A percentile compares a stretch with the other conserved stretches of the same genome.
Evolutionary conservation across 2,113 vertebrate genomes (phyloP).

Genomic region (Cinclus cinclus): DNA sequence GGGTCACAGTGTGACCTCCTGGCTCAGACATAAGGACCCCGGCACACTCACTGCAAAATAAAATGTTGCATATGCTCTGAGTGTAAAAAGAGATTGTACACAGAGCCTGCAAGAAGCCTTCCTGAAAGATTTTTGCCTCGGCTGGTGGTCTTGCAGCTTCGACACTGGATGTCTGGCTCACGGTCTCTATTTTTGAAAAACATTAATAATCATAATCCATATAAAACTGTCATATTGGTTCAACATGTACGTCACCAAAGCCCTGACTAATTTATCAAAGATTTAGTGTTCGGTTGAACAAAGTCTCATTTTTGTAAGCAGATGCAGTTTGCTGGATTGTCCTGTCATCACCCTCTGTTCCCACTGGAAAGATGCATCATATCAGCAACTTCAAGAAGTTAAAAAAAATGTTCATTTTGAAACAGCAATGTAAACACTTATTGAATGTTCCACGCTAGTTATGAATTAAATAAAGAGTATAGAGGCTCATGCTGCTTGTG

Average conservation of each 20-base stretch:
- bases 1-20: background rate
- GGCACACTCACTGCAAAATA: constrained; percentile 42
- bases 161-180: constrained; percentile 64
- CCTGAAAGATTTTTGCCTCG: constrained; percentile 34
- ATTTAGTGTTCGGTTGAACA: constrained; percentile 59
- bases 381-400: constrained; percentile 43
- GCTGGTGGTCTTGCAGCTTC: constrained; percentile 72
- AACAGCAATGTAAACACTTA: constrained; percentile 45
- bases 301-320: constrained; percentile 67
- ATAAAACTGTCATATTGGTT: constrained; percentile 80
- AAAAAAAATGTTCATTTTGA: background rate
- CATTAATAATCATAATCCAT: constrained; percentile 73
- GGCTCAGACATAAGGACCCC: constrained; percentile 40
- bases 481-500: background rate
- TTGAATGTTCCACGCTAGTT: background rate
- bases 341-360: constrained; percentile 44
- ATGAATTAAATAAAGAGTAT: background rate
- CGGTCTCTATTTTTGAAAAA: constrained; percentile 65
- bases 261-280: constrained; percentile 74
- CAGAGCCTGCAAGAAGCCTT: constrained; percentile 53
- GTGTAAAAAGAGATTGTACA: constrained; percentile 34
- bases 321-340: constrained; percentile 52
- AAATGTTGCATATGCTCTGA: constrained; percentile 63
- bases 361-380: constrained; percentile 34
- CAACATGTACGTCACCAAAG: constrained; percentile 74